phyloP scores from a whole-genome alignment of 2,113 vertebrate species.

The Oryzias curvinotus region DNA sequence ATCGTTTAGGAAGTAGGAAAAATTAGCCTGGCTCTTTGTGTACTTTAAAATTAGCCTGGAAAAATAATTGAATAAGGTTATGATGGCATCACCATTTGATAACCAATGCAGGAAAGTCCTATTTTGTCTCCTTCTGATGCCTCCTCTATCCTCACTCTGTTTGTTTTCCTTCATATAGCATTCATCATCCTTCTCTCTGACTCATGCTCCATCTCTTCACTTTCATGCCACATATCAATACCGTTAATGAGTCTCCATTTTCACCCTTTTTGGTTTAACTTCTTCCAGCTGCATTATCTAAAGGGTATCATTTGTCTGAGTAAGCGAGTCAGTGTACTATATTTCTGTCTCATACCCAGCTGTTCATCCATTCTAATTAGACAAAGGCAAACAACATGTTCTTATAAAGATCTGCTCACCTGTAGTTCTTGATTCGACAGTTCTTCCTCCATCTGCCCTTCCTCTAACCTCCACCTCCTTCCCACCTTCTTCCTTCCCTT shows the following conservation, averaged over 20 bases:
- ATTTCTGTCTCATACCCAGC: constrained; percentile 15
- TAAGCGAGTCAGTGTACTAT: constrained; percentile 7
- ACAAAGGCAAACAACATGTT: not conserved
- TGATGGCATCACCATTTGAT: constrained; percentile 70
- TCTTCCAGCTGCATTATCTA: constrained; percentile 2
- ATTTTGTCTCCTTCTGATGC: constrained; percentile 47
- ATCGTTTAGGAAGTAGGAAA: constrained; percentile 9
- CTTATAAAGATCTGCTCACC: constrained; percentile 61
- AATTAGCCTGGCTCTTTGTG: constrained; percentile 36
- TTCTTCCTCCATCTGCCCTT: constrained; percentile 77
- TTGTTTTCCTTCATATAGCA: constrained; percentile 25
- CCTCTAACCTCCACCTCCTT: constrained; percentile 72
- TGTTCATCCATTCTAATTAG: constrained; percentile 17
- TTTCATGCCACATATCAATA: constrained; percentile 20
- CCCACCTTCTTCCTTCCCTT: constrained; percentile 31
- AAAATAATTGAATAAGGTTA: constrained; percentile 77
- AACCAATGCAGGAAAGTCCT: constrained; percentile 45
- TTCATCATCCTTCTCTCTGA: constrained; percentile 43
- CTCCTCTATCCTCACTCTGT: constrained; percentile 20
- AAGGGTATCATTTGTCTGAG: constrained; percentile 28
- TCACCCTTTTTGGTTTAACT: constrained; percentile 14
- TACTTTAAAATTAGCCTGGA: constrained; percentile 49
- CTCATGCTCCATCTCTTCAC: constrained; percentile 46
- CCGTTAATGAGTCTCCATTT: constrained; percentile 32
- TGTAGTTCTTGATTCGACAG: constrained; percentile 68